These are phyloP conservation scores for Leptinotarsa texana DNA, from an alignment of 1,140 invertebrate species.

Conservation along the genomic window DNA sequence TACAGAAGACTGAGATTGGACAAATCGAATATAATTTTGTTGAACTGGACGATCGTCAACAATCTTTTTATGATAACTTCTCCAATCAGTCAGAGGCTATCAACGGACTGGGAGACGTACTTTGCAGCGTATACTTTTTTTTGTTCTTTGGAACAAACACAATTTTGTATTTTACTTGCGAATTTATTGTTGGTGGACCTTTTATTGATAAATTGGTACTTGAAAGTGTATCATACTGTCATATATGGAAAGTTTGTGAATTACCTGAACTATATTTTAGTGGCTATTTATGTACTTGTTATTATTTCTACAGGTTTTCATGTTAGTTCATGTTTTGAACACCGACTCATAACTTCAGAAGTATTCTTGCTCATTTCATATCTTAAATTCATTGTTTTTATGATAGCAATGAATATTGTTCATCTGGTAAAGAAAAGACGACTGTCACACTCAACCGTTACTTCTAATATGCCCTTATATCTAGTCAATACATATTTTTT, in stretches of 20 bases:
- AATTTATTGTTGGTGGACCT: constrained; percentile 21
- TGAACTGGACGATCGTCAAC: constrained; percentile 29
- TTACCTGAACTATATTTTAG: constrained; percentile 10
- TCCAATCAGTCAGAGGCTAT: constrained; percentile 17
- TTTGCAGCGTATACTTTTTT: constrained; percentile 15
- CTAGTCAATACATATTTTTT: background rate
- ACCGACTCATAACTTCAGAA: background rate
- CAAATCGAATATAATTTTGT: constrained; percentile 29
- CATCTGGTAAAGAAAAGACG: constrained; percentile 24
- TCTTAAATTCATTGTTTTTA: constrained; percentile 23
- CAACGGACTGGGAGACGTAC: background rate
- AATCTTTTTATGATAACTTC: constrained; percentile 15
- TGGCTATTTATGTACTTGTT: constrained; percentile 13
- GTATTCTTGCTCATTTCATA: background rate
- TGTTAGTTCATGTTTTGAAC: background rate
- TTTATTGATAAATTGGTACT: constrained; percentile 28
- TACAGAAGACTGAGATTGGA: constrained; percentile 30
- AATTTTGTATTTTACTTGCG: constrained; percentile 11
- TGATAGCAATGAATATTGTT: constrained; percentile 32
- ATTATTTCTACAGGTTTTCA: background rate
- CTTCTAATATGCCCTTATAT: background rate
- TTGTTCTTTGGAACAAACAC: constrained; percentile 24
- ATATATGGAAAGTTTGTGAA: constrained; percentile 21
- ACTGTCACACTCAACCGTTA: background rate
- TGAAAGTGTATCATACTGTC: constrained; percentile 26